phyloP scores from a whole-genome alignment of 2,797 vertebrate species.

The Siniperca undulata region DNA sequence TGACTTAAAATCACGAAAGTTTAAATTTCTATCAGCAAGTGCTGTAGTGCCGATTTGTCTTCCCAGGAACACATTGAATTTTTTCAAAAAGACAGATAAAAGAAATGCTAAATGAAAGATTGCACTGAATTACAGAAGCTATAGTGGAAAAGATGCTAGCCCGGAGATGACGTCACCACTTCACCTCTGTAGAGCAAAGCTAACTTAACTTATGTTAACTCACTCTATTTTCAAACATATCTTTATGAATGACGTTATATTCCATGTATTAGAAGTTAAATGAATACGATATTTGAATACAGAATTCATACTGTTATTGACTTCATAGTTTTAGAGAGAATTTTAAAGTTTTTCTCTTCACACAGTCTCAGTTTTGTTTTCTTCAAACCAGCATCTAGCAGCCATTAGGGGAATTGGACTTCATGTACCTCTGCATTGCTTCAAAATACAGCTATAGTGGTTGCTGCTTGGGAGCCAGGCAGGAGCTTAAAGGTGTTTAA shows the following conservation, averaged over 20 bases:
- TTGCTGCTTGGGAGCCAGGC: not conserved
- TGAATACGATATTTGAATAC: not conserved
- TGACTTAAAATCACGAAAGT: not conserved
- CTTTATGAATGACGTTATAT: not conserved
- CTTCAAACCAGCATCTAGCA: not conserved
- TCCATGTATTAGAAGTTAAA: not conserved
- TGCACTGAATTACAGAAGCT: too few species aligned
- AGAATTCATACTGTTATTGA: not conserved
- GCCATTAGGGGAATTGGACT: not conserved
- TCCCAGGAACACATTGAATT: not conserved
- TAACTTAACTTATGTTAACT: not conserved
- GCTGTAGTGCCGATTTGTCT: not conserved
- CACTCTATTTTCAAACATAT: not conserved
- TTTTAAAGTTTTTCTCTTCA: not conserved
- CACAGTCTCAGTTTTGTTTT: not conserved
- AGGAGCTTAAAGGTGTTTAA: not conserved
- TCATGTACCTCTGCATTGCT: not conserved
- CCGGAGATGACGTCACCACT: not conserved
- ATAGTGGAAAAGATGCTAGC: too few species aligned
- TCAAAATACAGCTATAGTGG: conserved; percentile 16
- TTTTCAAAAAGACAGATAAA: not conserved
- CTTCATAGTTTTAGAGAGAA: not conserved
- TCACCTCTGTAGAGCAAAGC: not conserved
- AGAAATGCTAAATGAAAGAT: not conserved
- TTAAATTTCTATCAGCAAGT: not conserved